Conservation (phyloP, 2,888 invertebrate genomes). For the Thereva unica region DNA sequence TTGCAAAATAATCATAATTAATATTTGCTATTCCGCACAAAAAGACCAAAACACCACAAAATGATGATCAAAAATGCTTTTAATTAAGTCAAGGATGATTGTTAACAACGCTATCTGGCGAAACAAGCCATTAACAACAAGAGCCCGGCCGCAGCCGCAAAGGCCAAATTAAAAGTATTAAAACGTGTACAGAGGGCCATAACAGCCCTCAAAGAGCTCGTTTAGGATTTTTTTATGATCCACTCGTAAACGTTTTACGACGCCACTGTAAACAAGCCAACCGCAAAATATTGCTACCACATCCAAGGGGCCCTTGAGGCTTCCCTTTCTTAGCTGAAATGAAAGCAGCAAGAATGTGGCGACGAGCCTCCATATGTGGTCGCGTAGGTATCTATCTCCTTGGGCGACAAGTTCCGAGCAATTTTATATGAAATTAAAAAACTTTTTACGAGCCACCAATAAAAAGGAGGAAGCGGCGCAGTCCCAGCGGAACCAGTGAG, state of each 20-base stretch:
- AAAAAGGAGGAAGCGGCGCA: background rate
- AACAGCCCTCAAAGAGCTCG: slow-evolving; percentile 25
- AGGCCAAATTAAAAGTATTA: slow-evolving; percentile 31
- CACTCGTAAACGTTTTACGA: slow-evolving; percentile 29
- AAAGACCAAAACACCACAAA: too few relatives aligned
- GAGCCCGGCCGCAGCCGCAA: background rate
- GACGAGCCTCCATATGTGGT: background rate
- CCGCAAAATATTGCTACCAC: slow-evolving; percentile 28
- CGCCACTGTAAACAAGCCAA: slow-evolving; percentile 26
- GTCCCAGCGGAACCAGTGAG: background rate
- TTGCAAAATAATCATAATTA: too few relatives aligned
- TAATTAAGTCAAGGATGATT: slow-evolving; percentile 9
- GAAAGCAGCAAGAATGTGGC: slow-evolving; percentile 3
- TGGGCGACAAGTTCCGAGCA: slow-evolving; percentile 21
- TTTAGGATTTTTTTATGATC: slow-evolving; percentile 24
- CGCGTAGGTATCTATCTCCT: background rate
- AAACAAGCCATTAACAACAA: slow-evolving; percentile 31
- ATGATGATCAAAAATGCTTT: slow-evolving; percentile 12
- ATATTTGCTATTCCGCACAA: too few relatives aligned
- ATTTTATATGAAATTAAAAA: background rate
- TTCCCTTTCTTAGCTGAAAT: slow-evolving; percentile 5
- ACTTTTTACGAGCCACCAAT: background rate
- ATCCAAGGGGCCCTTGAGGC: background rate
- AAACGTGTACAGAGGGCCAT: slow-evolving; percentile 13
- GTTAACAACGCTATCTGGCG: slow-evolving; percentile 18